Evolutionary conservation across 2,113 vertebrate species (phyloP).

Genomic region (Mugil cephalus): DNA sequence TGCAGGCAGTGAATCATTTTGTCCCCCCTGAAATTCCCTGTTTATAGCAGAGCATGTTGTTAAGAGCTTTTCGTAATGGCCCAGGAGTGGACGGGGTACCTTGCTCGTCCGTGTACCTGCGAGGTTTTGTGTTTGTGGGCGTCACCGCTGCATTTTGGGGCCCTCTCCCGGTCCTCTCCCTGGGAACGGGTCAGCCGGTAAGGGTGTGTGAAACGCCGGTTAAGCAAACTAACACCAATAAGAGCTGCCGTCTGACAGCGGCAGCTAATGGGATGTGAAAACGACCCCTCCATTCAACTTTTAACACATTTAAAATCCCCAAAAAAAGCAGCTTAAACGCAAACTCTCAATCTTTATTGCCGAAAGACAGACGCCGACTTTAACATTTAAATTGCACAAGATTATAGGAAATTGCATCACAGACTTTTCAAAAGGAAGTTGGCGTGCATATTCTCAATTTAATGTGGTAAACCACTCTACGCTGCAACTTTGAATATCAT

Average conservation of each 20-base stretch:
- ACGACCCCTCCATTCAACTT: not conserved
- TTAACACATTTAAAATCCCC: not conserved
- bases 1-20: conserved; percentile 46
- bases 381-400: conserved; percentile 53
- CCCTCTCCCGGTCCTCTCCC: conserved; percentile 24
- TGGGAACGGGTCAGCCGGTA: conserved; percentile 41
- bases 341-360: not conserved
- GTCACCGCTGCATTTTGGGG: conserved; percentile 25
- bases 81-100: not conserved
- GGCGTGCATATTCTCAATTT: conserved; percentile 10
- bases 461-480: conserved; percentile 58
- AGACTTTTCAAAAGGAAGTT: conserved; percentile 27
- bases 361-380: not conserved
- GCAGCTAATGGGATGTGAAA: conserved; percentile 16
- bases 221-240: conserved; percentile 57
- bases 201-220: conserved; percentile 53
- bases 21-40: not conserved
- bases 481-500: conserved; percentile 42
- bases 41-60: conserved; percentile 35
- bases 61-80: conserved; percentile 5
- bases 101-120: conserved; percentile 40
- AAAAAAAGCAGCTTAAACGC: not conserved
- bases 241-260: conserved; percentile 27
- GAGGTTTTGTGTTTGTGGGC: conserved; percentile 42
- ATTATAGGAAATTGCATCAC: conserved; percentile 58